Percentiles rank a stretch among this genome's conserved stretches.
These are phyloP conservation scores for Phoxinus dragarum DNA, from an alignment of 2,797 vertebrate species.

Conservation along the genomic window DNA sequence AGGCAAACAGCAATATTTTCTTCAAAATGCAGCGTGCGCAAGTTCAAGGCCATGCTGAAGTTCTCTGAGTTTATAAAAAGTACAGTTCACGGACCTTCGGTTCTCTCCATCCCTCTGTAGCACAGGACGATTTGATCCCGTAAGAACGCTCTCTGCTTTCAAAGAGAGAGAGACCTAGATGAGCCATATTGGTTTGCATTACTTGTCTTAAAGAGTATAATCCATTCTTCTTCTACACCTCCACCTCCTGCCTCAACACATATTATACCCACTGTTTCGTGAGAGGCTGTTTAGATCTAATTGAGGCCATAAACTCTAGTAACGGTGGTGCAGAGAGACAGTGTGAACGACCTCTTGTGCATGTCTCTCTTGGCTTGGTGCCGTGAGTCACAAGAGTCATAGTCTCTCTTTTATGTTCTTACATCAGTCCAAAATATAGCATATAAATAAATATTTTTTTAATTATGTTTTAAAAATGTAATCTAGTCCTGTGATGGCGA, in stretches of 20 bases:
- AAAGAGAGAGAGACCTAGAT: conserved; percentile 26
- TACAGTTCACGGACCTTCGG: conserved; percentile 44
- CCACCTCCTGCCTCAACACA: conserved; percentile 21
- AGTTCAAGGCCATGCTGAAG: conserved; percentile 61
- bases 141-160: conserved; percentile 65
- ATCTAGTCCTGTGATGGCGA: neutral
- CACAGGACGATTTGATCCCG: conserved; percentile 76
- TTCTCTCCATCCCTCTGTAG: conserved; percentile 64
- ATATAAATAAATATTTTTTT: too few relatives aligned
- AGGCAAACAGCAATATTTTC: conserved; percentile 56
- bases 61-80: conserved; percentile 71
- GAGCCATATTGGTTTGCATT: conserved; percentile 50
- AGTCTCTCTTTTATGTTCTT: conserved; percentile 4
- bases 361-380: neutral
- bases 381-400: neutral
- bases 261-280: conserved; percentile 26
- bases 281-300: conserved; percentile 32
- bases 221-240: conserved; percentile 18
- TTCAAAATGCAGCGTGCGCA: conserved; percentile 57
- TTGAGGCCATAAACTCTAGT: conserved; percentile 46
- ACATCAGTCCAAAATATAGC: neutral
- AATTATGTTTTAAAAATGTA: neutral
- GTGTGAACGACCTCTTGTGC: conserved; percentile 26
- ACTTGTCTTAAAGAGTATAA: conserved; percentile 56
- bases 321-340: conserved; percentile 17